Evolutionary conservation across 2,797 vertebrate species (phyloP).

Genomic region (Sebastolobus alascanus): DNA sequence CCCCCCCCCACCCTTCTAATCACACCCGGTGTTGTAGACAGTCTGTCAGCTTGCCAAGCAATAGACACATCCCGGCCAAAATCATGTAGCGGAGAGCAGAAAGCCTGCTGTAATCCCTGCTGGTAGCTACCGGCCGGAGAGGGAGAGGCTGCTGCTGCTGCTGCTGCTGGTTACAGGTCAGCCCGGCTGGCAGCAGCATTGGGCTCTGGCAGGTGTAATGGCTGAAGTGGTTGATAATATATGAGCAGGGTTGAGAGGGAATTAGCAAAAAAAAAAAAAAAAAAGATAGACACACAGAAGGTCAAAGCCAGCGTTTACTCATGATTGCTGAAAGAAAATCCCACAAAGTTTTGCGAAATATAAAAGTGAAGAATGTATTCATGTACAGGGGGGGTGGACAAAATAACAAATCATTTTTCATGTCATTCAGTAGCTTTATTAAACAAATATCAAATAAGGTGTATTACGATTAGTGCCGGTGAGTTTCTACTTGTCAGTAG

Average conservation of each 20-base stretch:
- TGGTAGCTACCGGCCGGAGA: constrained; percentile 17
- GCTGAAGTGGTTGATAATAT: constrained; percentile 1
- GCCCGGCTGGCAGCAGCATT: constrained; percentile 18
- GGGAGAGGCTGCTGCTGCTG: constrained; percentile 17
- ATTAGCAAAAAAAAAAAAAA: not conserved
- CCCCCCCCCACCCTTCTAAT: too few species aligned
- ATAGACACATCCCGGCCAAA: constrained; percentile 31
- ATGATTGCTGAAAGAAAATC: not conserved
- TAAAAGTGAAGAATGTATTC: not conserved
- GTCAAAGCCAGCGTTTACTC: not conserved
- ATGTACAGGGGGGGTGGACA: accelerated
- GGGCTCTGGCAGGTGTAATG: constrained; percentile 26
- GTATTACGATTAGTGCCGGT: not conserved
- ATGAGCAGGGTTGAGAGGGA: not conserved
- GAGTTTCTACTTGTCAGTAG: not conserved
- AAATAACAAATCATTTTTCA: not conserved
- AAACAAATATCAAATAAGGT: not conserved
- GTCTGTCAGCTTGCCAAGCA: constrained; percentile 43
- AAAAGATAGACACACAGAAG: not conserved
- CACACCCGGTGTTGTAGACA: constrained; percentile 1
- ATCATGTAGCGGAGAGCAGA: constrained; percentile 34
- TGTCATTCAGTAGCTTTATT: too few species aligned
- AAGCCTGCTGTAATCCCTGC: constrained; percentile 46
- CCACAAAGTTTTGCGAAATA: too few species aligned
- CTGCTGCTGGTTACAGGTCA: not conserved